Conservation (phyloP, 1,140 invertebrate genomes). For the Macrotrachela quadricornifera region DNA sequence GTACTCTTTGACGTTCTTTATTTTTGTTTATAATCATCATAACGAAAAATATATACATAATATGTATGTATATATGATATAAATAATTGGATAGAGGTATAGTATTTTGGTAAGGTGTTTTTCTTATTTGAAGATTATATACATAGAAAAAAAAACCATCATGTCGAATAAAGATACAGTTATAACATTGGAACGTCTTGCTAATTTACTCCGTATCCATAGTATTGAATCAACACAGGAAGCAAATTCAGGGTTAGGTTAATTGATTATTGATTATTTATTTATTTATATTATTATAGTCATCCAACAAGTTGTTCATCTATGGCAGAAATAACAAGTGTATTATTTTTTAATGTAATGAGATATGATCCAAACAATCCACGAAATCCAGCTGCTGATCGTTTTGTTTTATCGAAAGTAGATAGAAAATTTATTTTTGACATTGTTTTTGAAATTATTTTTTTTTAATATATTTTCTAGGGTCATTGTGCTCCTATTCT, state of each 20-base stretch:
- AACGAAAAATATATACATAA: no score
- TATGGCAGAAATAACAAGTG: slow-evolving; percentile 92
- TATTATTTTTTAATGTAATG: slow-evolving; percentile 93
- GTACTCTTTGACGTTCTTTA: no score
- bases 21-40: no score
- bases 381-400: slow-evolving; percentile 61
- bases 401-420: slow-evolving; percentile 82
- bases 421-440: background rate
- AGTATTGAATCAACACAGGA: slow-evolving; percentile 70
- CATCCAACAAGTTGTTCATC: slow-evolving; percentile 98
- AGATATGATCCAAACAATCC: slow-evolving; percentile 66
- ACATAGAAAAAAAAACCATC: no score
- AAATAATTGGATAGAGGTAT: no score
- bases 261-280: no score
- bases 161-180: no score
- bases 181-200: slow-evolving; percentile 33
- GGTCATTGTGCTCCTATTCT: slow-evolving; percentile 94
- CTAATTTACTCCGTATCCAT: slow-evolving; percentile 72
- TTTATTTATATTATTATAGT: no score
- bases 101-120: no score
- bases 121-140: no score
- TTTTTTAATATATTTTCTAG: slow-evolving; percentile 14
- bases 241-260: slow-evolving; percentile 74
- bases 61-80: no score
- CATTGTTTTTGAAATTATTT: slow-evolving; percentile 1